Evolutionary conservation across 2,113 vertebrate genomes (phyloP).

Genomic region (Leucoraja erinaceus): DNA sequence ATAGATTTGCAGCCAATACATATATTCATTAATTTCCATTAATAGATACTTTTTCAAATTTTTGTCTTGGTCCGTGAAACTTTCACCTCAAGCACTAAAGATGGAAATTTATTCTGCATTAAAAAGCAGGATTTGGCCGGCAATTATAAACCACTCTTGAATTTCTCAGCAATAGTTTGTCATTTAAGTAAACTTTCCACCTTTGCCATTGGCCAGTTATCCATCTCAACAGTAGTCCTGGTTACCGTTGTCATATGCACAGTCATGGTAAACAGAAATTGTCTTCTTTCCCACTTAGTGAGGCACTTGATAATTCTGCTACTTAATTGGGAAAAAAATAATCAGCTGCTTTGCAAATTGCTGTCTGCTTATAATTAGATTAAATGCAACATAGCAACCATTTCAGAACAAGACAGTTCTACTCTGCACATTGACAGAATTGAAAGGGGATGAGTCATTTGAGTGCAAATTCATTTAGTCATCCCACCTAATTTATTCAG

Average conservation of each 20-base stretch:
- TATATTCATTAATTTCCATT: not conserved
- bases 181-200: not conserved
- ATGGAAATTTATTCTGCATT: not conserved
- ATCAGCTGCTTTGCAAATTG: slow-evolving; percentile 17
- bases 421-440: not conserved
- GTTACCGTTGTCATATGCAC: slow-evolving; percentile 27
- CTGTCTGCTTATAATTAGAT: not conserved
- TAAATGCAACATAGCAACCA: not conserved
- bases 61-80: not conserved
- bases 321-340: not conserved
- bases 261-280: not conserved
- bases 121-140: not conserved
- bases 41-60: not conserved
- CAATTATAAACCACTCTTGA: not conserved
- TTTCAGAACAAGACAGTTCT: not conserved
- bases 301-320: not conserved
- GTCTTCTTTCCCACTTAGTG: not conserved
- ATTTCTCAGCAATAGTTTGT: not conserved
- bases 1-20: not conserved
- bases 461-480: not conserved
- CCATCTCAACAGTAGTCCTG: not conserved
- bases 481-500: not conserved
- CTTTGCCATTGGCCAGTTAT: not conserved
- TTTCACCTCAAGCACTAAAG: not conserved
- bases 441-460: not conserved